A percentile compares a stretch with the other conserved stretches of the same genome.
Evolutionary conservation across 2,797 vertebrate genomes (phyloP).

Genomic region (Linurgus olivaceus): DNA sequence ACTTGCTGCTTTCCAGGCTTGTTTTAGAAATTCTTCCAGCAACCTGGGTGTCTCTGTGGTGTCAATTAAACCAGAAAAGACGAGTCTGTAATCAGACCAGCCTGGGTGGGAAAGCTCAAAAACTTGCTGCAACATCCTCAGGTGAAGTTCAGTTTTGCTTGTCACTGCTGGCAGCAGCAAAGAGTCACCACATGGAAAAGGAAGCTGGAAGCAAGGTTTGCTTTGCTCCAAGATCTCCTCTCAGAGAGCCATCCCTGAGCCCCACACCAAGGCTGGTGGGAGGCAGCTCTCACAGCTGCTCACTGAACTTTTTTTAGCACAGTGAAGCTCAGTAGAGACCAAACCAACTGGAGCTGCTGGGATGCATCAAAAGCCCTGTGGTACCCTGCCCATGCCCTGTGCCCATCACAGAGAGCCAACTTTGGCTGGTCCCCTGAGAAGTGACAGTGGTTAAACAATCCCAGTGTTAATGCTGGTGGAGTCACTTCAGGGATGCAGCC

Average conservation of each 20-base stretch:
- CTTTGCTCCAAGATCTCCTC: background rate
- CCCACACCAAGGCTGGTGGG: background rate
- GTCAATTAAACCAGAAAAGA: background rate
- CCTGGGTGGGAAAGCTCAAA: background rate
- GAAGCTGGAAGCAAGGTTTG: background rate
- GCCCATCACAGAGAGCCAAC: rapidly evolving
- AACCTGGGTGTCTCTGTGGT: background rate
- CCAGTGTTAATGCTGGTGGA: background rate
- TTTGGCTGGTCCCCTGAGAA: background rate
- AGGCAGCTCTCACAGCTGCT: background rate
- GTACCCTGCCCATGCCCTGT: background rate
- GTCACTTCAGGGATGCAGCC: background rate
- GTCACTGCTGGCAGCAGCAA: background rate
- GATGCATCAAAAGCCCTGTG: background rate
- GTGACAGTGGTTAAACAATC: background rate
- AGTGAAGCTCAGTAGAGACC: background rate
- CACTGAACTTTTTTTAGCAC: rapidly evolving
- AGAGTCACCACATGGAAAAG: background rate
- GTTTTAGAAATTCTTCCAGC: background rate
- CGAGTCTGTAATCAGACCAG: background rate
- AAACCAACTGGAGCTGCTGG: background rate
- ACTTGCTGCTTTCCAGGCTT: background rate
- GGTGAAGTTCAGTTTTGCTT: background rate
- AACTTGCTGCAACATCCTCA: background rate
- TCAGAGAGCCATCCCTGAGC: background rate